Evolutionary conservation across 2,888 invertebrate genomes (phyloP).

Genomic region (Acanthosepion pharaonis): DNA sequence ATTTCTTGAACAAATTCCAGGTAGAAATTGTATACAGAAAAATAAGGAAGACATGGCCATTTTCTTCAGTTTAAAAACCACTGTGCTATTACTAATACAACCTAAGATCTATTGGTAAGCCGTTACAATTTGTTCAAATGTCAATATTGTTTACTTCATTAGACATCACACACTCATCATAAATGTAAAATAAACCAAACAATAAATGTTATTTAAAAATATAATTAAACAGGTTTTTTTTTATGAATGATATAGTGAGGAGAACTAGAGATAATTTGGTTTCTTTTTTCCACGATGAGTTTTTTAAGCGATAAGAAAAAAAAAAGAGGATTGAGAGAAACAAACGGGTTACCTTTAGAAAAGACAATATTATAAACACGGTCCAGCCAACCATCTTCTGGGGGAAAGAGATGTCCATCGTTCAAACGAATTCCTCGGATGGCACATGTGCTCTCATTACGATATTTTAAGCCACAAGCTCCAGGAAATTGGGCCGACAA

Average conservation of each 20-base stretch:
- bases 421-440: slow-evolving; percentile 81
- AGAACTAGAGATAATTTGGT: background rate
- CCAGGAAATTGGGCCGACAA: slow-evolving; percentile 97
- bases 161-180: no score
- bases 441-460: slow-evolving; percentile 84
- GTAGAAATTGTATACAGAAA: no score
- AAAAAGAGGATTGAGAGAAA: background rate
- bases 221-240: background rate
- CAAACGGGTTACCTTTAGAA: slow-evolving; percentile 74
- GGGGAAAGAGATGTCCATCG: slow-evolving; percentile 93
- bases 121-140: no score
- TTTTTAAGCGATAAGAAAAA: background rate
- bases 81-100: no score
- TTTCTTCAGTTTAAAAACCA: no score
- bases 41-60: no score
- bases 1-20: no score
- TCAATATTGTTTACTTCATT: no score
- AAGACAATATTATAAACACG: slow-evolving; percentile 81
- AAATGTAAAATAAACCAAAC: background rate
- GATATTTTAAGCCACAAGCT: slow-evolving; percentile 96
- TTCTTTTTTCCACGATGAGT: background rate
- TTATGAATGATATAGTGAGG: background rate
- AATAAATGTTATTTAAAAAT: background rate
- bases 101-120: no score
- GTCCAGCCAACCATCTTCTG: slow-evolving; percentile 89